These are phyloP conservation scores for Carettochelys insculpta DNA, from an alignment of 2,113 vertebrate species.

Conservation along the genomic window DNA sequence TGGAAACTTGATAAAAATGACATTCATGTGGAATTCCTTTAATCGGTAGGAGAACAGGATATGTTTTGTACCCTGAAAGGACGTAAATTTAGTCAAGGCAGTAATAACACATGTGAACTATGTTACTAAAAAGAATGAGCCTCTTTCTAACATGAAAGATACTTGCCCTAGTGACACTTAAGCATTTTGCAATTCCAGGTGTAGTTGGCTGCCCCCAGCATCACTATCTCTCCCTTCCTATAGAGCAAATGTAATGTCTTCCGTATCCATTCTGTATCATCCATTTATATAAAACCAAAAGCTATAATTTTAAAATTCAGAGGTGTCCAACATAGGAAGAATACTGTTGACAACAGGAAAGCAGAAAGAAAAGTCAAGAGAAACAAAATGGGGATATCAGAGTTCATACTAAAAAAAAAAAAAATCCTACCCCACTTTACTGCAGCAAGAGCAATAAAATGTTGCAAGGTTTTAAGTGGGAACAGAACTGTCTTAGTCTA, in stretches of 20 bases:
- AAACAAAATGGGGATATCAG: neutral
- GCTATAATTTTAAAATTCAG: neutral
- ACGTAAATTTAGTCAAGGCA: conserved; percentile 20
- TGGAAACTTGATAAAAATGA: conserved; percentile 7
- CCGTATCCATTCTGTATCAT: neutral
- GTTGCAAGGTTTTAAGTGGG: neutral
- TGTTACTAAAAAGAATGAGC: neutral
- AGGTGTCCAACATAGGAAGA: neutral
- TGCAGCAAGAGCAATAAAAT: neutral
- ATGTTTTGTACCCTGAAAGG: neutral
- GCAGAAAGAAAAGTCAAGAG: neutral
- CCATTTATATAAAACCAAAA: neutral
- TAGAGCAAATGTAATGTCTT: neutral
- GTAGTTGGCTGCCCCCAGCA: neutral
- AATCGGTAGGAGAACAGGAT: neutral
- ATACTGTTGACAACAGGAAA: neutral
- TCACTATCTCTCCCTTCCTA: neutral
- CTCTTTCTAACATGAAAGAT: neutral
- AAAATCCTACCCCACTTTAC: neutral
- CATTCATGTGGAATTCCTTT: neutral
- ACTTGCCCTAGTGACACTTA: neutral
- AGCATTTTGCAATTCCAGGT: neutral
- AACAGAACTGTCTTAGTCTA: neutral
- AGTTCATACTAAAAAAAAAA: neutral
- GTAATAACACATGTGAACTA: neutral